Percentiles rank a stretch among this genome's conserved stretches.
Evolutionary conservation across 2,113 vertebrate genomes (phyloP).

Genomic region (Gorsachius goisagi): DNA sequence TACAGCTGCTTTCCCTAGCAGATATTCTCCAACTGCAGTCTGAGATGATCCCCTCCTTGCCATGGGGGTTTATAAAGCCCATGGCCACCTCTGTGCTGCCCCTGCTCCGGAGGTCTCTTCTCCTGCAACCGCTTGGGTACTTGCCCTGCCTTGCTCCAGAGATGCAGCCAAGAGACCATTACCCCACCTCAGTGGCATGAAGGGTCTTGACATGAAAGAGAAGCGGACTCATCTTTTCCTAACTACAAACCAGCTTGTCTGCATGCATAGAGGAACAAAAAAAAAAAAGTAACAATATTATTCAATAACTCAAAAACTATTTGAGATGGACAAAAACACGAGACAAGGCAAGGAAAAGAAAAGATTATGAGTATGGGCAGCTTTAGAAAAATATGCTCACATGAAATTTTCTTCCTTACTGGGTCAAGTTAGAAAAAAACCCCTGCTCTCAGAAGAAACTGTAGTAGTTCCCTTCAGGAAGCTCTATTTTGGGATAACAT

Average conservation of each 20-base stretch:
- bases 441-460: not conserved
- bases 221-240: not conserved
- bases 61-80: not conserved
- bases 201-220: not conserved
- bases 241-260: not conserved
- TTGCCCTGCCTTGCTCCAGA: not conserved
- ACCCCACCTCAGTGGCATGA: not conserved
- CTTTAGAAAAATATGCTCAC: not conserved
- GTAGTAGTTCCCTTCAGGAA: slow-evolving; percentile 10
- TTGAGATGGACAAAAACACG: not conserved
- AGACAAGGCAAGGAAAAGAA: not conserved
- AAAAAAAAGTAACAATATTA: not conserved
- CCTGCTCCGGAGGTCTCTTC: not conserved
- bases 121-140: not conserved
- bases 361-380: not conserved
- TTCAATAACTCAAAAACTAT: not conserved
- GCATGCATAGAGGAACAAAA: not conserved
- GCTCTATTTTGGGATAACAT: slow-evolving; percentile 7
- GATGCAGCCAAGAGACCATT: not conserved
- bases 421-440: not conserved
- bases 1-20: not conserved
- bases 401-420: not conserved
- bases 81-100: fast-evolving
- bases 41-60: not conserved
- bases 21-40: not conserved